phyloP scores from a whole-genome alignment of 2,113 vertebrate genomes.

The Coturnix japonica region DNA sequence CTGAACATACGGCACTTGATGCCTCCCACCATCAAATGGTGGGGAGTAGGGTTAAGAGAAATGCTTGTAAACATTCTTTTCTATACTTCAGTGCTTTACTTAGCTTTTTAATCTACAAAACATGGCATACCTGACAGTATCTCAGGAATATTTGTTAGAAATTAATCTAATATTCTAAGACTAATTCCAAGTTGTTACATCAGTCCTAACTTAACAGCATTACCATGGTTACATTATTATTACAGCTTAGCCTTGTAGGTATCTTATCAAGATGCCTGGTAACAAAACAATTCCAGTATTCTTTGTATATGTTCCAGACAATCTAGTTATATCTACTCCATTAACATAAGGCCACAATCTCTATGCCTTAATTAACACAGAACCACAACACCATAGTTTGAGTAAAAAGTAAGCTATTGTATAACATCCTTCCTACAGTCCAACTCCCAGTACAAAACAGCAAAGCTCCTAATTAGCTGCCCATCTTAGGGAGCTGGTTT shows the following conservation, averaged over 20 bases:
- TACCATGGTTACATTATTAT: constrained; percentile 37
- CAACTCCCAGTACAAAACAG: not conserved
- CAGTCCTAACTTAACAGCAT: constrained; percentile 5
- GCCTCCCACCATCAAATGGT: not conserved
- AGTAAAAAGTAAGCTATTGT: not conserved
- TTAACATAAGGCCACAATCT: not conserved
- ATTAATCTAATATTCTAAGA: too few species aligned
- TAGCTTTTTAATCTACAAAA: not conserved
- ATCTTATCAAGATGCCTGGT: not conserved
- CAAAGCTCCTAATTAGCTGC: constrained; percentile 28
- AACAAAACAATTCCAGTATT: not conserved
- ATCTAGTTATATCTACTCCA: not conserved
- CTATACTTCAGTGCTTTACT: not conserved
- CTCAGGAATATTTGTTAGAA: not conserved
- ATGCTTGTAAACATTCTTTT: not conserved
- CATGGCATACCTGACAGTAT: fast-evolving
- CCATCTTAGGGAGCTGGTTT: not conserved
- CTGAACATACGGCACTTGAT: not conserved
- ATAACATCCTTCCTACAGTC: not conserved
- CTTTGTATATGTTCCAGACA: not conserved
- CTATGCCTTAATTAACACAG: constrained; percentile 2
- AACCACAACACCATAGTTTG: not conserved
- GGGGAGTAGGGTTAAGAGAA: not conserved
- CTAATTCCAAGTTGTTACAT: not conserved
- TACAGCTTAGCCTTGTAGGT: constrained; percentile 13